A percentile compares a stretch with the other conserved stretches of the same genome.
Conservation (phyloP, 2,113 vertebrate genomes). For the Xiphorhynchus elegans region DNA sequence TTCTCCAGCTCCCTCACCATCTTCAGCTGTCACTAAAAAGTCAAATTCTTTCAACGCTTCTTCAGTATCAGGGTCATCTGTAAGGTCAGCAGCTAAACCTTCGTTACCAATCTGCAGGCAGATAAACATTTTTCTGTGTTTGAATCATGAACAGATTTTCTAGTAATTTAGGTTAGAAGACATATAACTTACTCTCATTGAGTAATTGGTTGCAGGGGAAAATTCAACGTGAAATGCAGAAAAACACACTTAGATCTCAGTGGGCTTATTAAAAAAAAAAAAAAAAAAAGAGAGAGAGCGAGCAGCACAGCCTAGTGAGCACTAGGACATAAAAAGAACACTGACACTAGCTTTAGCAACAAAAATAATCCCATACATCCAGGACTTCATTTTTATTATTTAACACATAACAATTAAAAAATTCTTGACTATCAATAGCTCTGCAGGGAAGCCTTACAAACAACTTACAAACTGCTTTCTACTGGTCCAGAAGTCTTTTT, state of each 20-base stretch:
- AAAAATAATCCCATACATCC: neutral
- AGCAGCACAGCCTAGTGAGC: neutral
- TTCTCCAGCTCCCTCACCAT: constrained; percentile 96
- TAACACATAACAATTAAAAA: neutral
- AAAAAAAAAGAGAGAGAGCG: neutral
- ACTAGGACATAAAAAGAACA: neutral
- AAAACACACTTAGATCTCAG: neutral
- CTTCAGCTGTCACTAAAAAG: constrained; percentile 97
- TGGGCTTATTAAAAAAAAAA: neutral
- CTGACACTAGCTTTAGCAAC: neutral
- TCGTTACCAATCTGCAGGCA: constrained; percentile 84
- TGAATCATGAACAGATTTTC: neutral
- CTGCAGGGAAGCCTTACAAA: neutral
- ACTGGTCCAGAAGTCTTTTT: neutral
- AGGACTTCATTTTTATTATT: neutral
- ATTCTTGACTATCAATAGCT: neutral
- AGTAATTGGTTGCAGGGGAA: neutral
- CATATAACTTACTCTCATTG: neutral
- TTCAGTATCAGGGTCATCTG: constrained; percentile 92
- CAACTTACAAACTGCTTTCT: neutral
- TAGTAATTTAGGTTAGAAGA: neutral
- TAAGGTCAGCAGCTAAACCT: constrained; percentile 90
- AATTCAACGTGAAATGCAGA: neutral
- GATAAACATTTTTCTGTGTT: neutral
- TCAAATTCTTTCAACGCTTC: constrained; percentile 99